These are phyloP conservation scores for Diprion similis DNA, from an alignment of 1,140 invertebrate genomes.

Conservation along the genomic window DNA sequence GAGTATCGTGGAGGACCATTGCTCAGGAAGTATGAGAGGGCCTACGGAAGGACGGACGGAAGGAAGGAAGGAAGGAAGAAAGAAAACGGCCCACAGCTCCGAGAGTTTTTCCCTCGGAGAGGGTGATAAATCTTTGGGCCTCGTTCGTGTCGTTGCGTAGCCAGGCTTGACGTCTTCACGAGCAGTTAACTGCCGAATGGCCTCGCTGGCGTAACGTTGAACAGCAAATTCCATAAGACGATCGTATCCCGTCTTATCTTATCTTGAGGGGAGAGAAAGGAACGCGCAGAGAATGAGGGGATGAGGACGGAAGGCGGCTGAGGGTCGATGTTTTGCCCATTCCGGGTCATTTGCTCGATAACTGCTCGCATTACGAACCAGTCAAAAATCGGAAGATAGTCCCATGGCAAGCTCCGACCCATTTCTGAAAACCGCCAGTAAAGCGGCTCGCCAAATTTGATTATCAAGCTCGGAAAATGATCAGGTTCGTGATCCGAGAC, in stretches of 20 bases:
- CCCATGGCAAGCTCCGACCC: too few species aligned
- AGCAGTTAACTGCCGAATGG: constrained; percentile 42
- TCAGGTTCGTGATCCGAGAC: too few species aligned
- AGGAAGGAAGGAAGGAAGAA: constrained; percentile 12
- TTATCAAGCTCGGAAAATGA: too few species aligned
- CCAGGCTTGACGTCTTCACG: constrained; percentile 35
- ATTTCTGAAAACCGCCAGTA: too few species aligned
- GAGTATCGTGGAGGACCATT: not conserved
- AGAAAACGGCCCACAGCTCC: constrained; percentile 2
- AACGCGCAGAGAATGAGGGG: not conserved
- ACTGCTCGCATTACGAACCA: constrained; percentile 23
- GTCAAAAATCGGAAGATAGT: constrained; percentile 13
- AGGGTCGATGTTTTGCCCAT: constrained; percentile 38
- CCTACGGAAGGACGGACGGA: too few species aligned
- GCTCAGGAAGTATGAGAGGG: not conserved
- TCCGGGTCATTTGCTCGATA: constrained; percentile 35
- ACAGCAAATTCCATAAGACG: constrained; percentile 34
- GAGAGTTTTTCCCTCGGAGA: constrained; percentile 14
- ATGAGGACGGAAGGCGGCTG: constrained; percentile 16
- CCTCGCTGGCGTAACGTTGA: constrained; percentile 27
- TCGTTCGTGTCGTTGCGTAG: constrained; percentile 25
- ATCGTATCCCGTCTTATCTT: constrained; percentile 34
- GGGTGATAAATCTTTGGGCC: constrained; percentile 27
- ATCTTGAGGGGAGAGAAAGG: constrained; percentile 20
- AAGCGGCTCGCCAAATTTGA: too few species aligned